Evolutionary conservation across 1,140 invertebrate genomes (phyloP), one percentile per base, ranked within the genome.

Genomic region (Drosophila punjabiensis): DNA sequence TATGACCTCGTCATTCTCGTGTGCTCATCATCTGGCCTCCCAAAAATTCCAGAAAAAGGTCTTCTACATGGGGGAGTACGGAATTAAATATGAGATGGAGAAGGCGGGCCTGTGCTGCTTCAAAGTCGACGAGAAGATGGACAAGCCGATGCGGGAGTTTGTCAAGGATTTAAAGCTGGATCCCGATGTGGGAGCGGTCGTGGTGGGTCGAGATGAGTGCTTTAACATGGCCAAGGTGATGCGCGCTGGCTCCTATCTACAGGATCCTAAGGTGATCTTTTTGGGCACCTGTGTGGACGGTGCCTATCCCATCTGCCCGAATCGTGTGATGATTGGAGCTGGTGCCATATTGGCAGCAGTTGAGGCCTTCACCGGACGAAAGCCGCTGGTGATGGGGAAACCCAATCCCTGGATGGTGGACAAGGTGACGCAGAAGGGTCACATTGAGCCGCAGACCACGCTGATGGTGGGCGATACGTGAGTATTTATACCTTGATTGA

Each of bases 391-490:
- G 20, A 1, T 90, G 39, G 87, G 87, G 1, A 90, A 90, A 33
- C 86, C 86, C 2, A 90, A 90, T 86, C 87, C 87, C 9, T 75
- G 58, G 69, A 75, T 91, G 50, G 24, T 71, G 9, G n/a, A 41
- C 0, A 39, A 24, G 14, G 48, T 71, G 7, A 5, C 47, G 1
- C 20, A 32, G 5, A 30, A 35, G 10, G 76, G 56, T 0, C 2
- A 53, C 0, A 70, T 90, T 0, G 66, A 91, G 53, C 87, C 87
- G 13, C 64, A 75, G 9, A 91, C 55, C 13, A 90, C 86, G 18
- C 65, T 90, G 1, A 81, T 90, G 79, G 69, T 90, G 33, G 86
- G 86, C 11, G 86, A 90, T 41, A 91, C 82, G 86, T 90, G 28
- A 64, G 86, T 76, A 11, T 13, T 18, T 5, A 8, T 4, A 1